phyloP scores from a whole-genome alignment of 2,888 invertebrate genomes.

The Pseudanteris insignis region DNA sequence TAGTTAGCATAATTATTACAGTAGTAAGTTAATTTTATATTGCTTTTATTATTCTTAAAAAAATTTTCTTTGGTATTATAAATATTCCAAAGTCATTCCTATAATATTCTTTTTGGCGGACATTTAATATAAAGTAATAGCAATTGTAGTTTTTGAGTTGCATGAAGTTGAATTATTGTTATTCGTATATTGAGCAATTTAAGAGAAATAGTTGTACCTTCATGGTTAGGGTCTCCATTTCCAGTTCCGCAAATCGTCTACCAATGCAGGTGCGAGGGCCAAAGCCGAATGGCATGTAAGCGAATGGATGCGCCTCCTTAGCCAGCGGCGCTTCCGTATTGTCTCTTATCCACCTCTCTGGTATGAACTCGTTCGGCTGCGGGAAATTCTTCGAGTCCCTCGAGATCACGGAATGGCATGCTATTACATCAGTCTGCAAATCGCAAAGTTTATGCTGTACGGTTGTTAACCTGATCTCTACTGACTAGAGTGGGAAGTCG shows the following conservation, averaged over 20 bases:
- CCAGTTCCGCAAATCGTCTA: constrained; percentile 77
- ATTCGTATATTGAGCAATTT: too few species aligned
- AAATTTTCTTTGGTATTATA: too few species aligned
- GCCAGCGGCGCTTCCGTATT: constrained; percentile 63
- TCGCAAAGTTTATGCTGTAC: constrained; percentile 43
- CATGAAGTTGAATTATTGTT: too few species aligned
- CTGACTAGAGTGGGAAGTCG: background rate
- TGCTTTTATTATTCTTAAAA: too few species aligned
- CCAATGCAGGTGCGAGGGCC: constrained; percentile 77
- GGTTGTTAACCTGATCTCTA: constrained; percentile 35
- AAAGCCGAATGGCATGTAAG: constrained; percentile 75
- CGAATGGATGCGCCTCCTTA: constrained; percentile 71
- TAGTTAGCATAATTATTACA: too few species aligned
- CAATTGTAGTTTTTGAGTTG: too few species aligned
- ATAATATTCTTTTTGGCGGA: too few species aligned
- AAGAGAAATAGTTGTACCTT: too few species aligned
- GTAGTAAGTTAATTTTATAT: too few species aligned
- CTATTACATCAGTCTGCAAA: constrained; percentile 53
- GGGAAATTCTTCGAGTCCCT: constrained; percentile 68
- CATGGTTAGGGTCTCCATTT: constrained; percentile 70
- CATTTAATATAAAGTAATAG: too few species aligned
- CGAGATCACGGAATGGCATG: constrained; percentile 56
- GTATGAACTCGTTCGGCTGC: constrained; percentile 70
- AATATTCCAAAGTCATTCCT: too few species aligned
- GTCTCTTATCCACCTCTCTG: constrained; percentile 77